A percentile compares a stretch with the other conserved stretches of the same genome.
phyloP scores from a whole-genome alignment of 92 coral and sea anemone genomes.

The Isaurus tuberculatus region DNA sequence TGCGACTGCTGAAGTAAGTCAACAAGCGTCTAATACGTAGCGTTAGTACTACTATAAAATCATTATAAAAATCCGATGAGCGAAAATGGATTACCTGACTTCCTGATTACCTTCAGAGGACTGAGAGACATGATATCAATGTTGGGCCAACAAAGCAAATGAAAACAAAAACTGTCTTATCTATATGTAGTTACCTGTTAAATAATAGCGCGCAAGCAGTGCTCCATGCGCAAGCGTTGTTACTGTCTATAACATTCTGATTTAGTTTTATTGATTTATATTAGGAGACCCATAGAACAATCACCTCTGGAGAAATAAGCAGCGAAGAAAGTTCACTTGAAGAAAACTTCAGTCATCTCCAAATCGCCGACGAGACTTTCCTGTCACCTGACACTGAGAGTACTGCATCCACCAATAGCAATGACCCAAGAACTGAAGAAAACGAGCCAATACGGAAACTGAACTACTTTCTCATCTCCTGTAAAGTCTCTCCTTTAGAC shows the following conservation, averaged over 20 bases:
- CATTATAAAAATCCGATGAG: not conserved
- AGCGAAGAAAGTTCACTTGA: not conserved
- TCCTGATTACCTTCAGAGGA: not conserved
- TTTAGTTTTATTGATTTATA: too few species aligned
- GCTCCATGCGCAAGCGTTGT: too few species aligned
- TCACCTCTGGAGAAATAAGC: too few species aligned
- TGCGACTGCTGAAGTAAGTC: not conserved
- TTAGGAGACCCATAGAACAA: too few species aligned
- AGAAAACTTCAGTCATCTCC: not conserved
- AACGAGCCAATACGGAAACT: conserved; percentile 37
- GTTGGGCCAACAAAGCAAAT: not conserved
- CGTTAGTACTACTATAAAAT: not conserved
- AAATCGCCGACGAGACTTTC: too few species aligned
- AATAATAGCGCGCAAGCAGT: too few species aligned
- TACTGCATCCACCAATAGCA: conserved; percentile 56
- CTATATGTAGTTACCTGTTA: too few species aligned
- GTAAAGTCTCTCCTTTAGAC: conserved; percentile 52
- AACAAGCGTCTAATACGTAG: not conserved
- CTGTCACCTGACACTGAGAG: not conserved
- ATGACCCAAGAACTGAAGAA: conserved; percentile 45
- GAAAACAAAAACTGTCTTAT: not conserved
- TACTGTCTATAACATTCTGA: too few species aligned
- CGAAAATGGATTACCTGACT: not conserved
- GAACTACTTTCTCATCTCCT: conserved; percentile 51
- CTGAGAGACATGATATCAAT: not conserved